A percentile compares a stretch with the other conserved stretches of the same genome.
These are phyloP conservation scores for Gymnopithys bicolor DNA, from an alignment of 2,797 vertebrate genomes.

Conservation along the genomic window DNA sequence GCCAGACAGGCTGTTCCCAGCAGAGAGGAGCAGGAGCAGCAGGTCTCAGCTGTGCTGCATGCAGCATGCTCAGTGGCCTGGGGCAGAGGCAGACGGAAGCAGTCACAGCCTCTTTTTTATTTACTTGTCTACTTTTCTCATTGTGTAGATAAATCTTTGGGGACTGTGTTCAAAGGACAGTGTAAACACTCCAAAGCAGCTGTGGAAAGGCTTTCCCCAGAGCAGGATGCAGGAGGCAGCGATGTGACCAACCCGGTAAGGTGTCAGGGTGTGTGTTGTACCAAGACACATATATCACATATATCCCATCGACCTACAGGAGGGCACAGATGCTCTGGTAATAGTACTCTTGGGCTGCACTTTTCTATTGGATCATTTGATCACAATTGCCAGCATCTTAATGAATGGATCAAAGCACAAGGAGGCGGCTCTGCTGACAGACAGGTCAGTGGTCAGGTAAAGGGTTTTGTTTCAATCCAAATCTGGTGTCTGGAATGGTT, in stretches of 20 bases:
- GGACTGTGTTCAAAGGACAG: background rate
- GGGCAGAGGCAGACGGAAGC: background rate
- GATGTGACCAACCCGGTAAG: background rate
- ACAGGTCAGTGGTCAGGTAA: accelerated
- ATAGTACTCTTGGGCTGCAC: background rate
- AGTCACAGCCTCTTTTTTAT: background rate
- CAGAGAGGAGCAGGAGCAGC: background rate
- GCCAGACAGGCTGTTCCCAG: background rate
- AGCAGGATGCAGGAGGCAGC: background rate
- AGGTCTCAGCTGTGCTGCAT: background rate
- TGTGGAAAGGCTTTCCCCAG: background rate
- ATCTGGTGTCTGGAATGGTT: background rate
- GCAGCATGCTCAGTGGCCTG: background rate
- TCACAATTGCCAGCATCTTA: background rate
- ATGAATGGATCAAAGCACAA: accelerated
- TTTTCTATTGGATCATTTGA: background rate
- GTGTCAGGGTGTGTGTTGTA: background rate
- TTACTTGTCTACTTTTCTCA: background rate
- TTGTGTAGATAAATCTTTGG: background rate
- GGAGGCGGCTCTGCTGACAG: background rate
- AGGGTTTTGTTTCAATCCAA: background rate
- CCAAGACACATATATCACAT: accelerated
- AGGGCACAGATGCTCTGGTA: accelerated
- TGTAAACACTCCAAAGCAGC: background rate
- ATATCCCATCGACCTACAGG: background rate